Evolutionary conservation across 2,797 vertebrate species (phyloP).

Genomic region (Tenualosa ilisha): DNA sequence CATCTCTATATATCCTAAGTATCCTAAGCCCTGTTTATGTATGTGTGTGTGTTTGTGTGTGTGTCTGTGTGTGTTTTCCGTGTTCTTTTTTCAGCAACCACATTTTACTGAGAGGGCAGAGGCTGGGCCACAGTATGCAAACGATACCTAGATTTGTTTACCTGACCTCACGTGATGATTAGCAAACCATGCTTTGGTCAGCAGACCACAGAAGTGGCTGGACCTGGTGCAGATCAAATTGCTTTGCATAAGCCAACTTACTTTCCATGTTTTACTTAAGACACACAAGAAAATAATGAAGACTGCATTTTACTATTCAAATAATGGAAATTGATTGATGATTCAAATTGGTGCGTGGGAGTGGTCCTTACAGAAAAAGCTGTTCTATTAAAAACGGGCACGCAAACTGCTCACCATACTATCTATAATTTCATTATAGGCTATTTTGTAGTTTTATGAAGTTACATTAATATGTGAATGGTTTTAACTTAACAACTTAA

Average conservation of each 20-base stretch:
- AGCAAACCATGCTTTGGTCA: conserved; percentile 57
- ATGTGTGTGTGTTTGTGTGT: neutral
- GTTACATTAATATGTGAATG: no score
- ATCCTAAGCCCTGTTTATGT: neutral
- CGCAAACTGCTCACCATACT: no score
- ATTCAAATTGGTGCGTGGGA: neutral
- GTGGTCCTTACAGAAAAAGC: neutral
- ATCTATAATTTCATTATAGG: neutral
- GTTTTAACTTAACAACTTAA: no score
- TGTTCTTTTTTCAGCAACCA: conserved; percentile 4
- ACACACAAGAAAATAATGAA: conserved; percentile 42
- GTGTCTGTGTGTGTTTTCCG: neutral
- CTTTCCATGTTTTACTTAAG: conserved; percentile 35
- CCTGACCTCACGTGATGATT: conserved; percentile 45
- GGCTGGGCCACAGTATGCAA: conserved; percentile 60
- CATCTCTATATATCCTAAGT: neutral
- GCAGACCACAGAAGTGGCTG: conserved; percentile 48
- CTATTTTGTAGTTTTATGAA: no score
- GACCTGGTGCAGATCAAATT: conserved; percentile 55
- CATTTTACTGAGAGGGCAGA: neutral
- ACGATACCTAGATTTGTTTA: conserved; percentile 66
- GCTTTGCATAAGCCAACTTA: conserved; percentile 62
- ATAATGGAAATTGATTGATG: neutral
- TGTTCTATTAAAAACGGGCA: neutral
- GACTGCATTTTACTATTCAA: conserved; percentile 57